Conservation (phyloP, 1,140 invertebrate species). For the Brachionus rotundiformis region DNA sequence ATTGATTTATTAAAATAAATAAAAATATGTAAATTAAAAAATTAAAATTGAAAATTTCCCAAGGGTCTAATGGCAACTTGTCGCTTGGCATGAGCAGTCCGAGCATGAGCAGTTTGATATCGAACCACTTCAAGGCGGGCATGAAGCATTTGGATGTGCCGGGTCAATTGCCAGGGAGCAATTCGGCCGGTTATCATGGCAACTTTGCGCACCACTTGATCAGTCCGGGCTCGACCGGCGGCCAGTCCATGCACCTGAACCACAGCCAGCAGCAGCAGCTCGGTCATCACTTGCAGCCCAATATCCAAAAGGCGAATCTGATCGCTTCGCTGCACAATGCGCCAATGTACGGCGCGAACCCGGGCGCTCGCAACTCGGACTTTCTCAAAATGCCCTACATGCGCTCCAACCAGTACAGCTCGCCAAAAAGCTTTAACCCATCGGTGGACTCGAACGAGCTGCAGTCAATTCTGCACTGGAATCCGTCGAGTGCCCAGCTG, state of each 20-base stretch:
- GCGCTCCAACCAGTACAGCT: background rate
- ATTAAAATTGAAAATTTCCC: background rate
- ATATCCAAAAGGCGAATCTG: background rate
- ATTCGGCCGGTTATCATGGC: background rate
- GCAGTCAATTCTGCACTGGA: constrained; percentile 31
- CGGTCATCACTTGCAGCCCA: background rate
- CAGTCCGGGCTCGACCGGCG: background rate
- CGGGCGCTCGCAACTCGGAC: background rate
- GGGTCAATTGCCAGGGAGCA: background rate
- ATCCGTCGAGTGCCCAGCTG: background rate
- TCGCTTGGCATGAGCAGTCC: background rate
- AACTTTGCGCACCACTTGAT: constrained; percentile 5
- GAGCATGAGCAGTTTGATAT: background rate
- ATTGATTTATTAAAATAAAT: background rate
- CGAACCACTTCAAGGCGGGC: background rate
- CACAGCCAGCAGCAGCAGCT: background rate
- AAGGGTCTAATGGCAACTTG: background rate
- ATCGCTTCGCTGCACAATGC: background rate
- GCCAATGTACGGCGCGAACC: background rate
- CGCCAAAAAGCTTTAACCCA: background rate
- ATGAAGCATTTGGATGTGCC: background rate
- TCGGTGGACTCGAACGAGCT: background rate
- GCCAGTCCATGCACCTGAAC: background rate
- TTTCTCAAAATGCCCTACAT: constrained; percentile 21
- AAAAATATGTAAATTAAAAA: background rate